Base-by-base conservation (phyloP, 2,888 invertebrate species). In the Nudaria mundana region DNA sequence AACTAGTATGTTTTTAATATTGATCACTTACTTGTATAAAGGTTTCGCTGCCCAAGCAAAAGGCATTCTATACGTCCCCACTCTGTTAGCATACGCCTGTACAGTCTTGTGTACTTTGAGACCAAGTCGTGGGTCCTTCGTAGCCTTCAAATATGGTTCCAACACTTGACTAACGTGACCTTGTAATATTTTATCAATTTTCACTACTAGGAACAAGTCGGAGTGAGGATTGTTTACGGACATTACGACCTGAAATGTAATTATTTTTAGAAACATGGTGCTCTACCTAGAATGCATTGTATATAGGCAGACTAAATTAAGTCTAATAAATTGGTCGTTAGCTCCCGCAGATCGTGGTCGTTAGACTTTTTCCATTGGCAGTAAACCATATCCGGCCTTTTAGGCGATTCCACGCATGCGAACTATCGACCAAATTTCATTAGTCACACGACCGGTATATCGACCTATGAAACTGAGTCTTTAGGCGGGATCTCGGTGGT, bases 31-130 rank as follows among this genome's bases (percentile, higher is more conserved):
- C 71, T 56, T 91, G 82, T 96, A 97, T 37, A 98, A 83, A 16
- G 97, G 96, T 57, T 95, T 93, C 0, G 97, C 97, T 12, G 97
- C 93, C 98, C 98, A 98, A n/a, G 96, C 98, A 78, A 98, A 97
- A 1, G 98, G 98, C 96, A 98, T 98, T 49, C 96, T 91, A 73
- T 97, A 97, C 63, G 94, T 94, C 2, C 97, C 97, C 49, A 98
- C 92, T 64, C 96, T 91, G 76, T 94, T 93, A 62, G 95, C 93
- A 77, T 94, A 94, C 26, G 93, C 91, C 66, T 93, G 93, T 51
- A 95, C 94, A 48, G 93, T 92, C 78, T 94, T 95, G 71, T 96
- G 93, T 10, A 96, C 92, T 82, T 97, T 97, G 25, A 94, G 86
- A 0, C 94, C 95, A 36, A 94, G 82, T 52, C 94, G 92, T 3